phyloP scores from a whole-genome alignment of 2,888 invertebrate species.

The Euclidia mi region DNA sequence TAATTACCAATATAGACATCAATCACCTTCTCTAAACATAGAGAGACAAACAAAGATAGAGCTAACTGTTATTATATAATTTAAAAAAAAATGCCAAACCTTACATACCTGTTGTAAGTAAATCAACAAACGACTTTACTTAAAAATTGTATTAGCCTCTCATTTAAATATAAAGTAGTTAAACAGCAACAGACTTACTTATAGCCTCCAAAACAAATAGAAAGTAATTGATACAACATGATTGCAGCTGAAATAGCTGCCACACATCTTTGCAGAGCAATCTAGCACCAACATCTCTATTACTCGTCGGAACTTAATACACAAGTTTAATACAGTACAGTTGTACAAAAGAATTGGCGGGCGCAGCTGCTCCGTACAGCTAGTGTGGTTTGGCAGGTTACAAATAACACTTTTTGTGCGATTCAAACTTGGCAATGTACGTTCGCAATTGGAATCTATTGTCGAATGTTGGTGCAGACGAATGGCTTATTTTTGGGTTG shows the following conservation, averaged over 20 bases:
- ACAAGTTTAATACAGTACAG: constrained; percentile 45
- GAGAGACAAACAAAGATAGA: no score
- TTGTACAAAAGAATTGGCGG: constrained; percentile 48
- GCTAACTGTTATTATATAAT: no score
- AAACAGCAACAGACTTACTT: no score
- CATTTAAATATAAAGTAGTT: no score
- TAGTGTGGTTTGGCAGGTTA: constrained; percentile 45
- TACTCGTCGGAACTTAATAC: constrained; percentile 44
- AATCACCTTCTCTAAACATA: no score
- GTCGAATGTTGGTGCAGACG: constrained; percentile 18
- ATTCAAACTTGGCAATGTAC: constrained; percentile 30
- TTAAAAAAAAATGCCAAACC: no score
- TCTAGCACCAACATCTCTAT: constrained; percentile 26
- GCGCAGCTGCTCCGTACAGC: constrained; percentile 44
- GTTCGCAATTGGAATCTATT: constrained; percentile 26
- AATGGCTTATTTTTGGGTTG: constrained; percentile 13
- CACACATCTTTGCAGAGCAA: neutral
- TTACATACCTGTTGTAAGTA: no score
- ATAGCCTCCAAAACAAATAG: no score
- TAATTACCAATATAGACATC: no score
- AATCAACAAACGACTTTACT: no score
- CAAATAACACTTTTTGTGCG: constrained; percentile 30
- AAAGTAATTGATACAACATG: constrained; percentile 1
- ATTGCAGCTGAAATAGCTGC: constrained; percentile 1
- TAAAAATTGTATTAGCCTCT: no score